Evolutionary conservation across 1,140 invertebrate species (phyloP).

Genomic region (Drosophila virilis): DNA sequence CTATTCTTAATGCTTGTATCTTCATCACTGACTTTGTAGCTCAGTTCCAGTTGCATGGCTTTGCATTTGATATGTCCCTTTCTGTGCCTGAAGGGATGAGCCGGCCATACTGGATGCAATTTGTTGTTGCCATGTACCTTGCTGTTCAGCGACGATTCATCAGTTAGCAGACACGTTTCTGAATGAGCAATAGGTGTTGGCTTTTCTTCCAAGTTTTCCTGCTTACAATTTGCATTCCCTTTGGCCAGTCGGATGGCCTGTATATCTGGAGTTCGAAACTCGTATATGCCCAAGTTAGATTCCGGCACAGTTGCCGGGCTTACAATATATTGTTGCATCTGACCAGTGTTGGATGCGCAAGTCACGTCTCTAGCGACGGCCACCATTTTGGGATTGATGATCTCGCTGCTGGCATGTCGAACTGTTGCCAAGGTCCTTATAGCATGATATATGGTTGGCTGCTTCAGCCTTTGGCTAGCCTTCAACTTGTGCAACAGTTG

Average conservation of each 20-base stretch:
- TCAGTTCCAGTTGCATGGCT: slow-evolving; percentile 6
- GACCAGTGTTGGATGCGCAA: background rate
- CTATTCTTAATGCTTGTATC: background rate
- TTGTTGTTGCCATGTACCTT: background rate
- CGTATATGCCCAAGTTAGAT: slow-evolving; percentile 5
- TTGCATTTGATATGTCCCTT: slow-evolving; percentile 18
- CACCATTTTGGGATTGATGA: slow-evolving; percentile 13
- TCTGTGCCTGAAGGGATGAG: slow-evolving; percentile 21
- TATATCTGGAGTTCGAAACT: slow-evolving; percentile 52
- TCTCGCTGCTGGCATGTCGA: slow-evolving; percentile 12
- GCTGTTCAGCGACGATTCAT: background rate
- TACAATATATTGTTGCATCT: background rate
- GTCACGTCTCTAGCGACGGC: slow-evolving; percentile 5
- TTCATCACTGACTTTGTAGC: background rate
- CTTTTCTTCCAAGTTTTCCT: background rate
- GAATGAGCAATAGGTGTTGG: background rate
- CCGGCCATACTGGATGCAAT: slow-evolving; percentile 29
- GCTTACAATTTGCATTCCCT: background rate
- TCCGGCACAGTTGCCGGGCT: background rate
- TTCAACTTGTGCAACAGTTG: slow-evolving; percentile 2
- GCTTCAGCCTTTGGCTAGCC: background rate
- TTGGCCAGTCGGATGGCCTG: background rate
- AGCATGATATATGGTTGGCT: background rate
- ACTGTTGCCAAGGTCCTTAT: slow-evolving; percentile 4
- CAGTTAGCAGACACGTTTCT: background rate